phyloP scores from a whole-genome alignment of 2,113 vertebrate genomes.

The Petaurus breviceps region DNA sequence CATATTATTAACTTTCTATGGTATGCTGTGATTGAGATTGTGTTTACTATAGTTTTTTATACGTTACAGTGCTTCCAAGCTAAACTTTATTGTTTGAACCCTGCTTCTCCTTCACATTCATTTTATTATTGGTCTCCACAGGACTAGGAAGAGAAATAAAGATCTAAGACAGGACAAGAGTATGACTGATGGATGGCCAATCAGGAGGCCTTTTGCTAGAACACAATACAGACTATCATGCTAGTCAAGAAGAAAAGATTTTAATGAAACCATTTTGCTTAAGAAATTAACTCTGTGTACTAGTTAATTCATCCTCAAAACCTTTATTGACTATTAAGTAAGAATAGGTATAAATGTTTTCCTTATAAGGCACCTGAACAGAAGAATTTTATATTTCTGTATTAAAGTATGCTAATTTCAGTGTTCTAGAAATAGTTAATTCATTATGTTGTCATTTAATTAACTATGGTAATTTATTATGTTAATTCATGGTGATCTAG shows the following conservation, averaged over 20 bases:
- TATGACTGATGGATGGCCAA: conserved; percentile 21
- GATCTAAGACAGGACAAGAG: not conserved
- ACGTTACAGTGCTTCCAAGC: not conserved
- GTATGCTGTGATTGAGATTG: not conserved
- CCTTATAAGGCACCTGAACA: conserved; percentile 45
- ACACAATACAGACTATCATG: conserved; percentile 24
- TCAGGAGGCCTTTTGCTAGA: conserved; percentile 29
- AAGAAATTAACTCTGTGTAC: conserved; percentile 33
- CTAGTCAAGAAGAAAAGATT: conserved; percentile 48
- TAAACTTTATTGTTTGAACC: conserved; percentile 17
- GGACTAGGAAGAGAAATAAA: not conserved
- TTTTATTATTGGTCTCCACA: not conserved
- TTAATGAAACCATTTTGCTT: conserved; percentile 32
- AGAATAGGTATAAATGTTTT: conserved; percentile 35
- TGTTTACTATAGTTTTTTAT: conserved; percentile 30
- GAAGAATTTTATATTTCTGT: conserved; percentile 61
- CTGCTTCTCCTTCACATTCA: not conserved
- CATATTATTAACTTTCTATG: conserved; percentile 78
- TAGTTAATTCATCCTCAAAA: conserved; percentile 15
- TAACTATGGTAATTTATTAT: conserved; percentile 76
- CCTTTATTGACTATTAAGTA: not conserved
- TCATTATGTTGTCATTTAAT: conserved; percentile 74
- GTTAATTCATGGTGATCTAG: conserved; percentile 65
- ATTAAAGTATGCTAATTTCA: conserved; percentile 66
- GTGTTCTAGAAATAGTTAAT: conserved; percentile 76